Conservation (phyloP, 2,888 invertebrate species). For the Oligia fasciuncula region DNA sequence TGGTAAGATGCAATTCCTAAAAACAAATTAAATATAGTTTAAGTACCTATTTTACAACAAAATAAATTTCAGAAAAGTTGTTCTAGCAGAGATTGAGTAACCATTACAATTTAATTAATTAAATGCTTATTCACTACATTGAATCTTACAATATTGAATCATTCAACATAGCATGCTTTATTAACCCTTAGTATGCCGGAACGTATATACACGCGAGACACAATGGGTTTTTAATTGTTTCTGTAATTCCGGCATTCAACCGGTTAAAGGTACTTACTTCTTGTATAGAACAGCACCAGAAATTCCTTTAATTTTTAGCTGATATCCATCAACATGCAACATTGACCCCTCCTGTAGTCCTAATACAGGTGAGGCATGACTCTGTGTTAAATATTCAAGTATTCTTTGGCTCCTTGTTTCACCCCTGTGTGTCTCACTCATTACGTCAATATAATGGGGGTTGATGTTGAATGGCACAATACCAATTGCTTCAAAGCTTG, state of each 20-base stretch:
- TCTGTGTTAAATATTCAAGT: constrained; percentile 91
- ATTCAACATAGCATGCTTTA: background rate
- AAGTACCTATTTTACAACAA: background rate
- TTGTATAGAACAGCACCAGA: constrained; percentile 91
- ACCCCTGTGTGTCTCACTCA: constrained; percentile 92
- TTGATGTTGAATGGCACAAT: constrained; percentile 96
- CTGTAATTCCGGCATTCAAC: too few species aligned
- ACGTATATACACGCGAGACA: too few species aligned
- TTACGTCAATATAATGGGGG: constrained; percentile 94
- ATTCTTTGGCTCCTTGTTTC: constrained; percentile 95
- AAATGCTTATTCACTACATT: too few species aligned
- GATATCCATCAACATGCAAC: constrained; percentile 90
- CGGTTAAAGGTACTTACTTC: constrained; percentile 88
- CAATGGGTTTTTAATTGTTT: too few species aligned
- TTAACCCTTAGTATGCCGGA: too few species aligned
- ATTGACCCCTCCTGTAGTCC: constrained; percentile 93
- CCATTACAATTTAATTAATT: background rate
- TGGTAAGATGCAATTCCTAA: constrained; percentile 87
- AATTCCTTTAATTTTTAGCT: constrained; percentile 91
- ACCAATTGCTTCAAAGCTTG: constrained; percentile 92
- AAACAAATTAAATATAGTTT: constrained; percentile 67
- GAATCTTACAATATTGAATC: background rate
- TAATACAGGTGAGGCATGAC: constrained; percentile 90
- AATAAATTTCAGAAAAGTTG: background rate
- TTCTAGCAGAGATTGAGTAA: background rate